Conservation (phyloP, 2,888 invertebrate genomes). For the Poecilobothrus nobilitatus region DNA sequence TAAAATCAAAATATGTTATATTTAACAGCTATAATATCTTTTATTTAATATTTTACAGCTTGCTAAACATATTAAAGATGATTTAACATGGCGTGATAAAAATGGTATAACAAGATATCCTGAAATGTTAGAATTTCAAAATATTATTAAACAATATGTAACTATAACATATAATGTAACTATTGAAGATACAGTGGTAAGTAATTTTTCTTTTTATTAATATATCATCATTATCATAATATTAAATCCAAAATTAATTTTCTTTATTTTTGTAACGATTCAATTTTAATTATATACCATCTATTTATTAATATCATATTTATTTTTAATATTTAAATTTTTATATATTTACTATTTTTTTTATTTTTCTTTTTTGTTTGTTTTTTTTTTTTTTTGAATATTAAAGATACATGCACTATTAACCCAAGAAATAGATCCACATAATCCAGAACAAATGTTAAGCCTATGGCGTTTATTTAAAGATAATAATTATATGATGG, state of each 20-base stretch:
- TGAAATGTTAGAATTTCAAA: slow-evolving; percentile 37
- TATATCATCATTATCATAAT: too few species aligned
- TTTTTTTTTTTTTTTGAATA: neutral
- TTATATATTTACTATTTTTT: too few species aligned
- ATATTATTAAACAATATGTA: slow-evolving; percentile 40
- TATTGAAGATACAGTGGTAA: slow-evolving; percentile 40
- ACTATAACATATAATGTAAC: slow-evolving; percentile 39
- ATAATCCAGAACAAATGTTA: slow-evolving; percentile 38
- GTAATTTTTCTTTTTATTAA: too few species aligned
- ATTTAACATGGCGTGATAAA: slow-evolving; percentile 37
- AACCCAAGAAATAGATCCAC: slow-evolving; percentile 39
- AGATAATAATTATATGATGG: slow-evolving; percentile 42
- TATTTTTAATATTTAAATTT: too few species aligned
- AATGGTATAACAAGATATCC: slow-evolving; percentile 35
- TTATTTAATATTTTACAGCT: slow-evolving; percentile 23
- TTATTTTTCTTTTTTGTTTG: too few species aligned
- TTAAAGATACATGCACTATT: slow-evolving; percentile 36
- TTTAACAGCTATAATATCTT: too few species aligned
- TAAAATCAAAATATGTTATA: too few species aligned
- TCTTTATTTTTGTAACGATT: too few species aligned
- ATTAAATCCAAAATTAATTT: too few species aligned
- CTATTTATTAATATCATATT: too few species aligned
- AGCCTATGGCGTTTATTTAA: slow-evolving; percentile 40
- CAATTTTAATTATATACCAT: too few species aligned
- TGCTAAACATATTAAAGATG: slow-evolving; percentile 35